Evolutionary conservation across 2,888 invertebrate species (phyloP), one percentile per base, ranked within the genome.

Genomic region (Creontiades dilutus): DNA sequence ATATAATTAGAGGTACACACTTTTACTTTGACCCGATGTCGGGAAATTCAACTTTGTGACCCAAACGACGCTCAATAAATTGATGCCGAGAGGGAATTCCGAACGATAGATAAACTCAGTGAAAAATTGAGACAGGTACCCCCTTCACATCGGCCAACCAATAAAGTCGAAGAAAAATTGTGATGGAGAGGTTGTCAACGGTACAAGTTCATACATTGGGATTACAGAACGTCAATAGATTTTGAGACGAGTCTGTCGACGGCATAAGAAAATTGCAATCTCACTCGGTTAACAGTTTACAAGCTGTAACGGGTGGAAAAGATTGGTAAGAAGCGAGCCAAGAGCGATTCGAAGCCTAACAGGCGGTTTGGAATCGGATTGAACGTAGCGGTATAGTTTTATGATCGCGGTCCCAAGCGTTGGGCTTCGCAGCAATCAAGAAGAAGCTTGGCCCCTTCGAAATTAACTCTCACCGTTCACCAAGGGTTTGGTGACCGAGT

Each of bases 361-460:
- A 68, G 78, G 37, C 78, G 28, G 78, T 78, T 78, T n/a, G 78
- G 37, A 78, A 78, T 78, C 46, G 78, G 78, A 78, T 78, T 78
- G 78, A 78, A 78, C 37, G 78, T 78, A 78, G 78, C 78, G 78
- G 78, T 78, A 78, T 16, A 37, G 78, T 78, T 78, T 78, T 78
- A 78, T 78, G 47, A 46, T 68, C 68, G 78, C 13, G 46, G 78
- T 78, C 12, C 47, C 47, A 9, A 46, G 46, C 16, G 19, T 68
- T 12, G 23, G 27, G 68, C 23, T 27, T 68, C 68, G 68, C 68
- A 12, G 68, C 68, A 68, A 68, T 68, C 68, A 68, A 23, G 68
- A 23, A 13, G 19, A 68, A 68, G 68, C 68, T 57, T 37, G 57
- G n/a, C 57, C 57, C 57, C n/a, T 57, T 16, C 57, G 19, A 68